Evolutionary conservation across 2,888 invertebrate genomes (phyloP).

Genomic region (Luperina testacea): DNA sequence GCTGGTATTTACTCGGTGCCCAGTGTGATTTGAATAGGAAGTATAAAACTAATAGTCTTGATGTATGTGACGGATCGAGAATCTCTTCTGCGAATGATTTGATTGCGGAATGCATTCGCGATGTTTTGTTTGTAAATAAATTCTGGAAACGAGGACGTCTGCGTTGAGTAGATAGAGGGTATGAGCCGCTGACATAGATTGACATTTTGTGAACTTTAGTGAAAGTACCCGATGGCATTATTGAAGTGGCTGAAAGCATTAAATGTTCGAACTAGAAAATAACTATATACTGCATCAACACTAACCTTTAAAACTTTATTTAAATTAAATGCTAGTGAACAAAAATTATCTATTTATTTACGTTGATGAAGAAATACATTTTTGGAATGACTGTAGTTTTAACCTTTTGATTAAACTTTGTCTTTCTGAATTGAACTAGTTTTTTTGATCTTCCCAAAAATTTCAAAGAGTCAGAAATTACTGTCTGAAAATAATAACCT

Average conservation of each 20-base stretch:
- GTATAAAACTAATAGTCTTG: slow-evolving; percentile 31
- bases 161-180: slow-evolving; percentile 9
- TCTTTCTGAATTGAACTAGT: slow-evolving; percentile 7
- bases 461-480: neutral
- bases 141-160: slow-evolving; percentile 38
- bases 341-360: neutral
- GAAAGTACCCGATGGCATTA: slow-evolving; percentile 33
- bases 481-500: neutral
- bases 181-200: slow-evolving; percentile 11
- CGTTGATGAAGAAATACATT: neutral
- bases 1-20: slow-evolving; percentile 80
- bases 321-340: neutral
- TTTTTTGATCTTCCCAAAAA: slow-evolving; percentile 17
- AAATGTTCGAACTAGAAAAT: neutral
- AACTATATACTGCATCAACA: slow-evolving; percentile 6
- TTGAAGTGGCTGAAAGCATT: slow-evolving; percentile 4
- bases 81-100: slow-evolving; percentile 52
- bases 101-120: slow-evolving; percentile 36
- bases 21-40: slow-evolving; percentile 64
- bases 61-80: slow-evolving; percentile 45
- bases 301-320: neutral
- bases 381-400: neutral
- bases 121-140: slow-evolving; percentile 58
- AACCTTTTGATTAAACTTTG: slow-evolving; percentile 32
- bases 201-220: slow-evolving; percentile 44